Conservation (phyloP, 1,140 invertebrate genomes). For the Philotrypesis tridentata region DNA sequence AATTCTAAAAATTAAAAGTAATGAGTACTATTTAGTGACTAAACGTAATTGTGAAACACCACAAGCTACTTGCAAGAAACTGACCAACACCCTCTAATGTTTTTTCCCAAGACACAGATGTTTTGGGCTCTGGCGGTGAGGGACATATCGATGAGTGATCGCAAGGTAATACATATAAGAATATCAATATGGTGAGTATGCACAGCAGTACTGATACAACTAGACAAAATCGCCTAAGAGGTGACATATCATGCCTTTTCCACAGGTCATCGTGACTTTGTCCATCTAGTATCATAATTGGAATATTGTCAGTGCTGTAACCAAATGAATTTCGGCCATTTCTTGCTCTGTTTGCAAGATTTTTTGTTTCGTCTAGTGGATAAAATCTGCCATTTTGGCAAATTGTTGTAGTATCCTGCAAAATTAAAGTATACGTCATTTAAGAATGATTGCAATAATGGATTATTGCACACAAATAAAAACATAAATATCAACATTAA, state of each 20-base stretch:
- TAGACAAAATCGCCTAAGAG: slow-evolving; percentile 79
- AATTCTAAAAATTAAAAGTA: slow-evolving; percentile 78
- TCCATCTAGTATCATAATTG: slow-evolving; percentile 77
- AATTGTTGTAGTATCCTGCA: slow-evolving; percentile 56
- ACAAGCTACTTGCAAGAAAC: slow-evolving; percentile 35
- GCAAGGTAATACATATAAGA: slow-evolving; percentile 85
- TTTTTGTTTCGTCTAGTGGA: slow-evolving; percentile 66
- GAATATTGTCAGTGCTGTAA: slow-evolving; percentile 74
- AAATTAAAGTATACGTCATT: neutral
- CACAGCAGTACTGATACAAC: slow-evolving; percentile 81
- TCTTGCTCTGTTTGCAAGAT: slow-evolving; percentile 57
- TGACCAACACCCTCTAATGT: slow-evolving; percentile 80
- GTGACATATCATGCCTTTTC: slow-evolving; percentile 78
- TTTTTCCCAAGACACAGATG: slow-evolving; percentile 78
- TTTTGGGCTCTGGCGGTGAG: slow-evolving; percentile 74
- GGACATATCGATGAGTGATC: slow-evolving; percentile 78
- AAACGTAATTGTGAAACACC: no score
- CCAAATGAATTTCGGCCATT: slow-evolving; percentile 62
- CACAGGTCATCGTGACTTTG: slow-evolving; percentile 75
- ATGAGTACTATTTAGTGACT: no score
- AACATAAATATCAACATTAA: no score
- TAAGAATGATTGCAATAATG: neutral
- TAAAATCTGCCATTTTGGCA: slow-evolving; percentile 65
- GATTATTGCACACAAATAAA: neutral
- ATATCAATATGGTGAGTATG: slow-evolving; percentile 80